Base-by-base conservation (phyloP, 1,140 invertebrate genomes). In the Eumaeus atala region DNA sequence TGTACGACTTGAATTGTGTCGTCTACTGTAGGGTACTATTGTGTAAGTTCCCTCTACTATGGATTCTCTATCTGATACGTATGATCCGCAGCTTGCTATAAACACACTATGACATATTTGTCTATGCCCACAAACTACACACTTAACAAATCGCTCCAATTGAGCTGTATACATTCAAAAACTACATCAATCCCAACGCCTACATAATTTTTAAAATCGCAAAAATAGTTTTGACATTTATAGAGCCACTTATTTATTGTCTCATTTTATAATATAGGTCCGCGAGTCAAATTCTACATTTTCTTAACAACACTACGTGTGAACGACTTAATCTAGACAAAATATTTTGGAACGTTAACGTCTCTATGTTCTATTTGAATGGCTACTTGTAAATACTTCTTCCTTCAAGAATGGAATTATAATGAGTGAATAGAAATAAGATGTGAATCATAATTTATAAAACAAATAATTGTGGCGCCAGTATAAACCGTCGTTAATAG, bases 121-220 rank as follows among this genome's bases (percentile, higher is more conserved):
- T n/a, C 38, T 6, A 11, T 40, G 1, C 38, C n/a, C 14, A n/a
- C n/a, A 40, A 40, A 40, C 14, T 28, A 2, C 6, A 28, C 21
- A 28, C 35, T n/a, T 44, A 17, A 16, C 12, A 44, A 14, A 17
- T 16, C 40, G 40, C 40, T 16, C 7, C 16, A 16, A 1, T 44
- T 44, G 40, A 44, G 40, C 40, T 44, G 40, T 44, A 44, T 44
- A 44, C 17, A 9, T 17, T 44, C 40, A 44, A 44, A 44, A 44
- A 44, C 40, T 44, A 44, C 40, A 44, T 16, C 40, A 14, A 44
- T 16, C 14, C 38, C 16, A 28, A 28, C 21, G 2, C 2, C 21
- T 28, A 28, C 21, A 6, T 28, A 44, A 9, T 44, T 16, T 14
- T 44, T 44, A 44, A 44, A 44, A 44, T 44, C 40, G 40, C 40